Evolutionary conservation across 2,113 vertebrate species (phyloP), one percentile per base, ranked within the genome.

Genomic region (Bufo gargarizans): DNA sequence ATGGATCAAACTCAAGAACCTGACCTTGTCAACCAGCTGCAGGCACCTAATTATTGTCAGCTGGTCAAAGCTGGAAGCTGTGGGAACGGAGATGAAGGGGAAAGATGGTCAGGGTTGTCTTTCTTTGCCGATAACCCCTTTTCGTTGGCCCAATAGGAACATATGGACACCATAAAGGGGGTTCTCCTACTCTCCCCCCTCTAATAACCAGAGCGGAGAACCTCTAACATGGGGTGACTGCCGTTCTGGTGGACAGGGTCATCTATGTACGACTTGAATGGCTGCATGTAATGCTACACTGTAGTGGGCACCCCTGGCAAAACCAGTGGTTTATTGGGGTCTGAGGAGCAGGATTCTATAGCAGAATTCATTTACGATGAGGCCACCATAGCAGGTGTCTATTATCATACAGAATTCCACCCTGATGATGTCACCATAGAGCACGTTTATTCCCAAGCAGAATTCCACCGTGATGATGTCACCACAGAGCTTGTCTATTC

Each of bases 21-120:
- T 83, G 87, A 89, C 87, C 74, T 89, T 89, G 82, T 79, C 53
- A 11, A 19, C 16, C 13, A n/a, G 20, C 16, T 17, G 11, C 6
- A n/a, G 17, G 16, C 14, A 33, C 76, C 45, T 20, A 13, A 47
- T 67, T 20, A 67, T 65, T n/a, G 49, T 56, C 20, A 79, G 12
- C 47, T 4, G 69, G 77, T 80, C 55, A 80, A 19, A 50, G 10
- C 17, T 11, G 20, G 49, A 69, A 10, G 16, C 3, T 22, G n/a
- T 69, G 0, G 67, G 3, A 2, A 14, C 0, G 3, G 11, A 13
- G 22, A 13, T 33, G n/a, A 69, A 69, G 11, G 3, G 67, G 16
- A 13, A 69, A 7, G 9, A n/a, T 65, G 10, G 65, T 6, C 6
- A 9, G 67, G 56, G 56, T 13, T 13, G 56, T 58, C 56, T 67